phyloP scores from a whole-genome alignment of 1,140 invertebrate genomes.

The Eupristina koningsbergeri region DNA sequence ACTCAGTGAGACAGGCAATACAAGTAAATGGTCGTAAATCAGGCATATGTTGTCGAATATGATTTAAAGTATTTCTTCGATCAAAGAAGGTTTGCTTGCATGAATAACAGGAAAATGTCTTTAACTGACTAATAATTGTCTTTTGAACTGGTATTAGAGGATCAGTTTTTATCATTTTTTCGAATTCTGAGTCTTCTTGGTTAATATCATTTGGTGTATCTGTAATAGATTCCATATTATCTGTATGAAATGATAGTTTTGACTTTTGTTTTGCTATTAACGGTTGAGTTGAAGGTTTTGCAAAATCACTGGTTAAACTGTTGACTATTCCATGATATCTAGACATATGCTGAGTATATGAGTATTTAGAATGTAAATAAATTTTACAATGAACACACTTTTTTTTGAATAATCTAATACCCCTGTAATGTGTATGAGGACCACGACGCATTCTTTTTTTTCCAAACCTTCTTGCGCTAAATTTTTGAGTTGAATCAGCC shows the following conservation, averaged over 20 bases:
- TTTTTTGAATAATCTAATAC: slow-evolving; percentile 62
- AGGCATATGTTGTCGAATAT: slow-evolving; percentile 70
- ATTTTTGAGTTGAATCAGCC: slow-evolving; percentile 67
- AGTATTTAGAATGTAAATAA: slow-evolving; percentile 65
- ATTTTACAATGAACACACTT: slow-evolving; percentile 67
- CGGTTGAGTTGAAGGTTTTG: background rate
- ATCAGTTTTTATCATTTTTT: slow-evolving; percentile 52
- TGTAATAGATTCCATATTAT: slow-evolving; percentile 20
- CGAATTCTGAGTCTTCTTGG: slow-evolving; percentile 37
- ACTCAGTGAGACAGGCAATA: slow-evolving; percentile 69
- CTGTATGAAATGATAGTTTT: slow-evolving; percentile 16
- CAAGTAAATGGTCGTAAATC: slow-evolving; percentile 68
- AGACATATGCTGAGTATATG: slow-evolving; percentile 65
- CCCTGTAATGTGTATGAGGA: slow-evolving; percentile 64
- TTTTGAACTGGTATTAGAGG: slow-evolving; percentile 67
- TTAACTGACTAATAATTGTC: slow-evolving; percentile 69
- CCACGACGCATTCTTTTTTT: slow-evolving; percentile 62
- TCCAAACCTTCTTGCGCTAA: slow-evolving; percentile 11
- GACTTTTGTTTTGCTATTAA: slow-evolving; percentile 19
- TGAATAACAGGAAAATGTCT: slow-evolving; percentile 69
- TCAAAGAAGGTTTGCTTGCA: slow-evolving; percentile 65
- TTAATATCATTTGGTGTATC: slow-evolving; percentile 22
- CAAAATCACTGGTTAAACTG: slow-evolving; percentile 18
- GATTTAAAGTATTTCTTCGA: slow-evolving; percentile 65
- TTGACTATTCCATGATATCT: slow-evolving; percentile 60